Evolutionary conservation across 2,888 invertebrate species (phyloP).

Genomic region (Tineola bisselliella): DNA sequence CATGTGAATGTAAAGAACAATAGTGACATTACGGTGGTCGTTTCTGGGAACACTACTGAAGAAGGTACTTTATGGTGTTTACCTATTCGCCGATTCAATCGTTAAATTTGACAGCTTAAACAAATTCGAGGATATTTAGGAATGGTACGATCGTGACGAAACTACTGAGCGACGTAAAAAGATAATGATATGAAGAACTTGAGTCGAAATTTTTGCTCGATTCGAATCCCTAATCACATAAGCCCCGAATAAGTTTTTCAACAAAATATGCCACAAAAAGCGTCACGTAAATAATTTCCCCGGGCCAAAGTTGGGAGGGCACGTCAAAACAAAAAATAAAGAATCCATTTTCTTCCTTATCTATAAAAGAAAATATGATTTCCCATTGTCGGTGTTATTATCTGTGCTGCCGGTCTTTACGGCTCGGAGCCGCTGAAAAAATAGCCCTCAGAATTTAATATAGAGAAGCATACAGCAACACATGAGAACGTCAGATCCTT

Average conservation of each 20-base stretch:
- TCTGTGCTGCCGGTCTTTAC: constrained; percentile 28
- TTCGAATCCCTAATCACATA: constrained; percentile 8
- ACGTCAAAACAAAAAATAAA: constrained; percentile 35
- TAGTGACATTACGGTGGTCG: constrained; percentile 63
- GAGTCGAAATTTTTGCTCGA: constrained; percentile 1
- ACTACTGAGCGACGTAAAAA: not conserved
- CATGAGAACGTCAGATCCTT: constrained; percentile 53
- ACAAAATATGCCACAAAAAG: constrained; percentile 23
- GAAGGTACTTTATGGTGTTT: constrained; percentile 46
- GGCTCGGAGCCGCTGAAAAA: constrained; percentile 35
- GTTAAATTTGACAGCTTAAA: constrained; percentile 7
- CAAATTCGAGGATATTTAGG: constrained; percentile 9
- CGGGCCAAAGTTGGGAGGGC: constrained; percentile 23
- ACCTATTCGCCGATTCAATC: constrained; percentile 11
- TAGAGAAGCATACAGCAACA: constrained; percentile 41
- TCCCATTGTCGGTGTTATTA: constrained; percentile 44
- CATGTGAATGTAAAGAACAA: constrained; percentile 59
- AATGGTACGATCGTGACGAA: not conserved
- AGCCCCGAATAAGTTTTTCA: not conserved
- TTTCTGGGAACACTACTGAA: constrained; percentile 45
- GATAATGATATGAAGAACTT: not conserved
- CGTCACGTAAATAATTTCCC: constrained; percentile 37
- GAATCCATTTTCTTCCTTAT: constrained; percentile 36
- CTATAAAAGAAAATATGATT: constrained; percentile 44
- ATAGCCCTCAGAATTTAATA: constrained; percentile 59